phyloP scores from a whole-genome alignment of 2,888 invertebrate species.

The Ophion slaviceki region DNA sequence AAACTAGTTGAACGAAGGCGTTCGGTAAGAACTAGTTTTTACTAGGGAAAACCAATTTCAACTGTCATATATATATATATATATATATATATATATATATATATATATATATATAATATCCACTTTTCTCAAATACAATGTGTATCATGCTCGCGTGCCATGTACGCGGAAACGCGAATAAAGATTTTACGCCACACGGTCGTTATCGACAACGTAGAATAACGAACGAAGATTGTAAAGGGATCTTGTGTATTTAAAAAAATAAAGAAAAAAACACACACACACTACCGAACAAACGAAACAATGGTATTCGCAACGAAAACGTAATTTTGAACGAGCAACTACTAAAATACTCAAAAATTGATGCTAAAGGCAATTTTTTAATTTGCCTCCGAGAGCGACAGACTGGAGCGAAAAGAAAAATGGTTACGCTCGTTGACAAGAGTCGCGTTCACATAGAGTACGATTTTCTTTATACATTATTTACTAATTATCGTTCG shows the following conservation, averaged over 20 bases:
- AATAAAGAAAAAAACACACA: no score
- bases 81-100: neutral
- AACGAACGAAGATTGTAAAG: neutral
- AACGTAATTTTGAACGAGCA: neutral
- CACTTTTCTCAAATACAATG: neutral
- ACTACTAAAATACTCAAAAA: neutral
- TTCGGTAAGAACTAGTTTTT: neutral
- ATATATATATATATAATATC: neutral
- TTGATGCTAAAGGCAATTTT: neutral
- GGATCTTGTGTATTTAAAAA: neutral
- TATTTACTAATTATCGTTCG: no score
- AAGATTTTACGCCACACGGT: no score
- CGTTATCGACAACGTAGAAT: no score
- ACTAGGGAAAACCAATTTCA: neutral
- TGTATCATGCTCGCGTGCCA: neutral
- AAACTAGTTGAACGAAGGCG: neutral
- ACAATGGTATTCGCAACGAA: neutral
- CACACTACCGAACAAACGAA: no score
- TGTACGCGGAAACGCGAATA: no score
- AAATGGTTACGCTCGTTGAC: neutral
- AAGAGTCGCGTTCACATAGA: neutral
- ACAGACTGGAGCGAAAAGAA: conserved; percentile 16
- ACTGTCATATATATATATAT: neutral
- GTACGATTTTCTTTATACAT: neutral
- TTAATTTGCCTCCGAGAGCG: no score